Conservation (phyloP, 2,797 vertebrate genomes). For the Poeciliopsis turneri region DNA sequence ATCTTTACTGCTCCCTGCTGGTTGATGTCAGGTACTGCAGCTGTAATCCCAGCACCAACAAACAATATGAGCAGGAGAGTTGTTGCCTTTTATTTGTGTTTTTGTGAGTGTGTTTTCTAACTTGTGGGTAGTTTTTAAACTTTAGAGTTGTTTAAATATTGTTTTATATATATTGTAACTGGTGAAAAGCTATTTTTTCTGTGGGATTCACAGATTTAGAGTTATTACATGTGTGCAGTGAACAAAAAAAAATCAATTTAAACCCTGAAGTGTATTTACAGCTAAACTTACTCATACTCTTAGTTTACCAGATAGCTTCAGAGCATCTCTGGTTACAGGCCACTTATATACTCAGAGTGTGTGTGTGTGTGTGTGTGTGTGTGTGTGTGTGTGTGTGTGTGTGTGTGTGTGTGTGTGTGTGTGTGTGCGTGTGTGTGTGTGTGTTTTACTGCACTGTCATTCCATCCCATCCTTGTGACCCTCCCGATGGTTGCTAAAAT, state of each 20-base stretch:
- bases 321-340: slow-evolving; percentile 77
- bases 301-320: slow-evolving; percentile 63
- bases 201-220: neutral
- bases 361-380: slow-evolving; percentile 24
- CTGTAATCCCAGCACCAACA: neutral
- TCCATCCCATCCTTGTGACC: slow-evolving; percentile 61
- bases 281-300: slow-evolving; percentile 42
- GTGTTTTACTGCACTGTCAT: slow-evolving; percentile 63
- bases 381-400: slow-evolving; percentile 28
- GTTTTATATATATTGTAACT: neutral
- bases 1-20: slow-evolving; percentile 70
- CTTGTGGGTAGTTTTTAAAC: neutral
- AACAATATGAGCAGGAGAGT: neutral
- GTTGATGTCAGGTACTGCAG: slow-evolving; percentile 25
- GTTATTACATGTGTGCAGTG: neutral
- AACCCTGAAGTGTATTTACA: slow-evolving; percentile 38
- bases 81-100: neutral
- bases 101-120: neutral
- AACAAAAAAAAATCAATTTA: slow-evolving; percentile 21
- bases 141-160: neutral
- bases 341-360: slow-evolving; percentile 76
- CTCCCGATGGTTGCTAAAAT: slow-evolving; percentile 78
- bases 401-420: slow-evolving; percentile 36
- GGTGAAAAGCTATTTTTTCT: neutral
- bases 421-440: slow-evolving; percentile 44